A percentile compares a stretch with the other conserved stretches of the same genome.
Evolutionary conservation across 2,113 vertebrate genomes (phyloP).

Genomic region (Lepus europaeus): DNA sequence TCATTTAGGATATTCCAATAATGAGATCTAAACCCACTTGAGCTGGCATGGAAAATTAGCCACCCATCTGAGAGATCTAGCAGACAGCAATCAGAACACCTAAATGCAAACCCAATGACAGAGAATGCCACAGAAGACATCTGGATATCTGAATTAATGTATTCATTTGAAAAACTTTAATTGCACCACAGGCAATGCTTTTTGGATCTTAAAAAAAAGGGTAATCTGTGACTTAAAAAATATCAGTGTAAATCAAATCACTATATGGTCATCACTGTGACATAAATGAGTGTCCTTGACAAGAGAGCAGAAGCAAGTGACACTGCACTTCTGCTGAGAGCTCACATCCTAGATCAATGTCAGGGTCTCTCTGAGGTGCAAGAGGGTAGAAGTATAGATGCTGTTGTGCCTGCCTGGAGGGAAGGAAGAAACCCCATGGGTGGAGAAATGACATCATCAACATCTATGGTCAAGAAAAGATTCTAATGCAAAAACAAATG

Average conservation of each 20-base stretch:
- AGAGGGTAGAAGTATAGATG: background rate
- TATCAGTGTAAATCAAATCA: background rate
- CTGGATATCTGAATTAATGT: background rate
- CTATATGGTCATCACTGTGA: background rate
- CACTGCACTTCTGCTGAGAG: background rate
- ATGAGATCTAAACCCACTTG: background rate
- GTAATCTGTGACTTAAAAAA: background rate
- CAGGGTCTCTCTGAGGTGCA: background rate
- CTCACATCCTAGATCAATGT: background rate
- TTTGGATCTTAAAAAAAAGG: background rate
- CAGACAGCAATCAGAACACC: background rate
- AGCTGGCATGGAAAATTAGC: background rate
- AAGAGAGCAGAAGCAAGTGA: background rate
- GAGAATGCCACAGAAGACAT: background rate
- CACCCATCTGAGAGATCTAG: background rate
- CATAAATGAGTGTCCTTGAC: background rate
- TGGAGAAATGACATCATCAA: background rate
- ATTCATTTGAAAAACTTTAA: background rate
- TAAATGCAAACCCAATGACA: background rate
- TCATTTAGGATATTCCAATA: background rate
- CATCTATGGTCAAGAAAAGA: background rate
- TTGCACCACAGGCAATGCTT: background rate
- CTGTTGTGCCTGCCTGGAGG: accelerated
- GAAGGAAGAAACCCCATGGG: background rate
- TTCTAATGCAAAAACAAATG: background rate